Conservation (phyloP, 2,797 vertebrate genomes). For the Typhlichthys eigenmanni region DNA sequence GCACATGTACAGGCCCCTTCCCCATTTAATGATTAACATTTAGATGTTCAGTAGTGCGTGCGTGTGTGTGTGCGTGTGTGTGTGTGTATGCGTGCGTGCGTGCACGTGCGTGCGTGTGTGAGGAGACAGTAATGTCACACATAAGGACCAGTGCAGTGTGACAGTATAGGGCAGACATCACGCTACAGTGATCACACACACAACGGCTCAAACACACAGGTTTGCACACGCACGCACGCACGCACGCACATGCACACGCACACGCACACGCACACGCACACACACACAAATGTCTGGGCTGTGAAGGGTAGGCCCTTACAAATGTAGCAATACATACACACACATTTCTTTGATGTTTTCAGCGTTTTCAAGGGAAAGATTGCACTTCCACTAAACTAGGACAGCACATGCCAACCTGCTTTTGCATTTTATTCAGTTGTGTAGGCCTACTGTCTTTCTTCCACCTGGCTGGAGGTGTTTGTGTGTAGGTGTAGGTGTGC, state of each 20-base stretch:
- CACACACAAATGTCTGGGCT: neutral
- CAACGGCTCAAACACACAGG: slow-evolving; percentile 23
- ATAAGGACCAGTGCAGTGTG: slow-evolving; percentile 51
- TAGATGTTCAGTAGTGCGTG: slow-evolving; percentile 7
- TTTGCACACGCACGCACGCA: neutral
- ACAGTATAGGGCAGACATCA: slow-evolving; percentile 49
- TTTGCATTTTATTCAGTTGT: neutral
- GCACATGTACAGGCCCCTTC: slow-evolving; percentile 38
- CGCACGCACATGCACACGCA: slow-evolving; percentile 25
- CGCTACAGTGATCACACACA: slow-evolving; percentile 59
- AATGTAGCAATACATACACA: slow-evolving; percentile 1
- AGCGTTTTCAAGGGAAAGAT: slow-evolving; percentile 8
- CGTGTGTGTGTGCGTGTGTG: slow-evolving; percentile 17
- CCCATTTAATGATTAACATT: slow-evolving; percentile 47
- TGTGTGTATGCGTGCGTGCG: slow-evolving; percentile 6
- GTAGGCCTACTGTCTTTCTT: neutral
- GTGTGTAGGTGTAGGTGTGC: neutral
- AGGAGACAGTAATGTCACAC: slow-evolving; percentile 46
- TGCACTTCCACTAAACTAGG: slow-evolving; percentile 1
- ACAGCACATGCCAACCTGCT: neutral
- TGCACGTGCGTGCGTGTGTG: neutral
- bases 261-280: slow-evolving; percentile 6
- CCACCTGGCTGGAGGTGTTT: neutral
- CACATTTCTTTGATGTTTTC: neutral
- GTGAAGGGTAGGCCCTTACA: too few relatives aligned